These are phyloP conservation scores for Esox masquinongy DNA, from an alignment of 2,797 vertebrate species.

Conservation along the genomic window DNA sequence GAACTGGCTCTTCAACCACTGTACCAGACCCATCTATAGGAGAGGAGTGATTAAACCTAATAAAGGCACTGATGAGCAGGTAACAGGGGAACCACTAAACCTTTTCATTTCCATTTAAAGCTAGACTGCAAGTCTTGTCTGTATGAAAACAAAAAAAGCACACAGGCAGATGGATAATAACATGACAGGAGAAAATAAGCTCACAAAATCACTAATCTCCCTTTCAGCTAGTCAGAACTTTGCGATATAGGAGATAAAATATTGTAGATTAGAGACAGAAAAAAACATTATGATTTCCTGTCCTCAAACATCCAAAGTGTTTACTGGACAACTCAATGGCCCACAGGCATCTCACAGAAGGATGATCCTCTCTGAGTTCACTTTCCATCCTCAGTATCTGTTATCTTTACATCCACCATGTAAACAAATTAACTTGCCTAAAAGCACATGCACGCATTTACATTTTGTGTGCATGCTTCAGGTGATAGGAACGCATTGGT, in stretches of 20 bases:
- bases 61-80: neutral
- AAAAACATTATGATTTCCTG: too few relatives aligned
- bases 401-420: too few relatives aligned
- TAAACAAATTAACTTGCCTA: too few relatives aligned
- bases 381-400: too few relatives aligned
- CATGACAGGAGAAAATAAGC: neutral
- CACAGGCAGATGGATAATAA: neutral
- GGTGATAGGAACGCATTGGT: neutral
- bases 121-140: neutral
- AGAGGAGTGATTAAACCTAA: neutral
- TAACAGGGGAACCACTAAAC: neutral
- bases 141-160: neutral
- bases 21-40: conserved; percentile 80
- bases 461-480: neutral
- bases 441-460: neutral
- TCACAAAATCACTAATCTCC: neutral
- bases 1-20: conserved; percentile 90
- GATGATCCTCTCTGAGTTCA: too few relatives aligned
- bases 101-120: neutral
- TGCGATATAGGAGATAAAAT: neutral
- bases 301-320: too few relatives aligned
- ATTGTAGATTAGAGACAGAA: neutral
- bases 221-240: neutral
- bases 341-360: too few relatives aligned
- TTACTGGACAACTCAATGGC: too few relatives aligned